These are phyloP conservation scores for Spicauda simplicius DNA, from an alignment of 2,888 invertebrate genomes.

Conservation along the genomic window DNA sequence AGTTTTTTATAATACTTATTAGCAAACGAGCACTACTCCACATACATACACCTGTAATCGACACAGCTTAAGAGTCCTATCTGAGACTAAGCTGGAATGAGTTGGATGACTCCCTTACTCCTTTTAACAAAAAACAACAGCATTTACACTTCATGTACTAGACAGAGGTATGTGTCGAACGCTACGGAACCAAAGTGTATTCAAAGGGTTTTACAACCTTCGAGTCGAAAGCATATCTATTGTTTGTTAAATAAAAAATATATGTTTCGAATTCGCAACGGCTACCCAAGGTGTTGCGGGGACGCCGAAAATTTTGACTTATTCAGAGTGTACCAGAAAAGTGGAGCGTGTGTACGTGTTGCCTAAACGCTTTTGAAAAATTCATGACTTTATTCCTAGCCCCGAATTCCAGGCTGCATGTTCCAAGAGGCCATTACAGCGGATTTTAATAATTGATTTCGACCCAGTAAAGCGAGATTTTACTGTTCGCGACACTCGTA, in stretches of 20 bases:
- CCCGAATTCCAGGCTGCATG: constrained; percentile 43
- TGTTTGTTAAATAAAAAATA: neutral
- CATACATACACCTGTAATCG: no score
- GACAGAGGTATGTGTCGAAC: no score
- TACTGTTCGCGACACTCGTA: constrained; percentile 13
- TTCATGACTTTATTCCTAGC: constrained; percentile 44
- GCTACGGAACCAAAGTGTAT: no score
- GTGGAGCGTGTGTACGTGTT: constrained; percentile 23
- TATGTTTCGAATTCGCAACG: neutral
- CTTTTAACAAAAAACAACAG: no score
- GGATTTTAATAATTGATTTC: constrained; percentile 46
- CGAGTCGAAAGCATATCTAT: neutral
- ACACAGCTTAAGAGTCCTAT: no score
- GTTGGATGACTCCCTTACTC: no score
- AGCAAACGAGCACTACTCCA: no score
- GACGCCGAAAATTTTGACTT: constrained; percentile 10
- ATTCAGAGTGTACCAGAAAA: constrained; percentile 15
- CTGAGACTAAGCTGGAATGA: no score
- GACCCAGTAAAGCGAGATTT: constrained; percentile 24
- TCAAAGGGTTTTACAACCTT: no score
- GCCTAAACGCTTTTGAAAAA: constrained; percentile 39
- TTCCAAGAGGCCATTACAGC: constrained; percentile 40
- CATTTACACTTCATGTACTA: no score
- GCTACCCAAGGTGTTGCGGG: neutral
- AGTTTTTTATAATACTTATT: no score